Evolutionary conservation across 2,888 invertebrate species (phyloP), one percentile per base, ranked within the genome.

Genomic region (Volucella zonaria): DNA sequence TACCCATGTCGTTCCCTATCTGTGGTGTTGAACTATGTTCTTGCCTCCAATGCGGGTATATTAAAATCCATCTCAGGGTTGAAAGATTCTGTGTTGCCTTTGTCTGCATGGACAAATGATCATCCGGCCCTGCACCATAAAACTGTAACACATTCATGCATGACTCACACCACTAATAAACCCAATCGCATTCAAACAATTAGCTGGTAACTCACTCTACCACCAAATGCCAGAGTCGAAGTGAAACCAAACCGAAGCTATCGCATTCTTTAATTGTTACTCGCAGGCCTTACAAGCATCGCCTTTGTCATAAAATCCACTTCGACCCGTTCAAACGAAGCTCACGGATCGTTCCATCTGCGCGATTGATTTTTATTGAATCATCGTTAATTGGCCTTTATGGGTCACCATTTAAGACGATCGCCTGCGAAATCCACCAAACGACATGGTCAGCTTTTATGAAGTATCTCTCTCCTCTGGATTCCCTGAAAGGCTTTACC

Each of bases 371-470:
- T 80, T 83, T 75, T 75, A 83, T 80, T 83, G 83, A 83, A 83
- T 83, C 80, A 80, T 83, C 75, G 80, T 76, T 83, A 83, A 83
- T 83, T 83, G 83, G 83, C 83, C 80, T 75, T 71, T 83, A 76
- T 71, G 80, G 83, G 83, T 80, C 75, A 83, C 70, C 70, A 75
- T 79, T 80, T 71, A 75, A 68, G 67, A 75, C 54, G 83, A 70
- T 78, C 62, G 54, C 52, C 79, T 51, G 82, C 18, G 51, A 74
- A 70, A 59, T 64, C 38, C 62, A 59, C 23, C 47, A 47, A 70
- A 66, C 47, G 49, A 70, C 49, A 59, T 76, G 67, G 31, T 11
- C 62, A 68, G 49, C 14, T 15, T 45, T 54, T 66, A 62, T 68
- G 61, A 54, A 68, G 76, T 15, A 54, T 61, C 75, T 62, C 62